A percentile compares a stretch with the other conserved stretches of the same genome.
phyloP scores from a whole-genome alignment of 2,888 invertebrate genomes.

The Oithona nana region DNA sequence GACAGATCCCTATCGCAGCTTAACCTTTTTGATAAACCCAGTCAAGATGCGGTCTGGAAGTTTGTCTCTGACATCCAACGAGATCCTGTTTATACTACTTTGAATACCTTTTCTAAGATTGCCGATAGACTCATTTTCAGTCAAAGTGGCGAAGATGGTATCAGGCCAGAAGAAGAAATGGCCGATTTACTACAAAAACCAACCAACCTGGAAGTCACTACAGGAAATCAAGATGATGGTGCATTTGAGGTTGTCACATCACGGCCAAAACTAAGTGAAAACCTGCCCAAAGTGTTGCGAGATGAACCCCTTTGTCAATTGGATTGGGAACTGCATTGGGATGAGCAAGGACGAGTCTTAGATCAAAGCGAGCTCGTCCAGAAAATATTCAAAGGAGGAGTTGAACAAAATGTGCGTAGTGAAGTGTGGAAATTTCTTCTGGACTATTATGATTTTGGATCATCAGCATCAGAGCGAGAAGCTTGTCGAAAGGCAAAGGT shows the following conservation, averaged over 20 bases:
- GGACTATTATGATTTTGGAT: conserved; percentile 63
- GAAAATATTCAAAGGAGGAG: conserved; percentile 77
- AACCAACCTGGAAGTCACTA: conserved; percentile 24
- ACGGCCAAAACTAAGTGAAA: conserved; percentile 35
- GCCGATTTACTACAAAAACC: conserved; percentile 39
- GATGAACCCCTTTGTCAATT: conserved; percentile 50
- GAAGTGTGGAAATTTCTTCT: conserved; percentile 90
- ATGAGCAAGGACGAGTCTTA: conserved; percentile 55
- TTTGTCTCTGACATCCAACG: conserved; percentile 39
- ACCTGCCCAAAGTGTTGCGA: conserved; percentile 43
- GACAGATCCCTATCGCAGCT: conserved; percentile 71
- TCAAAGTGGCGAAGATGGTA: conserved; percentile 35
- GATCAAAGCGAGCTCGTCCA: conserved; percentile 58
- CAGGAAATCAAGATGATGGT: conserved; percentile 24
- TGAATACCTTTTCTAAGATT: conserved; percentile 69
- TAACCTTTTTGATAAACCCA: conserved; percentile 49
- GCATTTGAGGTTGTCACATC: conserved; percentile 29
- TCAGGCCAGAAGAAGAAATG: conserved; percentile 43
- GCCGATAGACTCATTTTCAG: conserved; percentile 35
- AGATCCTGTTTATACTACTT: conserved; percentile 59
- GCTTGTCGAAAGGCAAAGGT: conserved; percentile 25
- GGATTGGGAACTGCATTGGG: conserved; percentile 63
- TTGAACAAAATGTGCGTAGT: conserved; percentile 49
- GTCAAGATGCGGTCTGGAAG: conserved; percentile 45
- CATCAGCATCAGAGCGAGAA: background rate